phyloP scores from a whole-genome alignment of 2,797 vertebrate genomes.

The Rhinichthys osculus region DNA sequence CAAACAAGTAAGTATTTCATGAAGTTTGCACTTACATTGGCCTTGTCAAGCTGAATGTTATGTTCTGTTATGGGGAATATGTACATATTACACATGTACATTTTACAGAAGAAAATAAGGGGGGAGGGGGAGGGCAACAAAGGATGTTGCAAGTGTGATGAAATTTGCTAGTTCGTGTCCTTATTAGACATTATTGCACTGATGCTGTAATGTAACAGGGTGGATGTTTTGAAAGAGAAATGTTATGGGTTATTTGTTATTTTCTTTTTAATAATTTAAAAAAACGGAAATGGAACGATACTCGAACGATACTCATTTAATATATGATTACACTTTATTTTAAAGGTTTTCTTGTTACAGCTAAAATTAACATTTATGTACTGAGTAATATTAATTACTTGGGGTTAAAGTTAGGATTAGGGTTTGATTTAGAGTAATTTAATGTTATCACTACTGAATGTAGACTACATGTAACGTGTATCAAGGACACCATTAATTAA shows the following conservation, averaged over 20 bases:
- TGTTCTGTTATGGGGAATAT: neutral
- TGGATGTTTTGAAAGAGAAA: neutral
- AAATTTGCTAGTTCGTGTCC: neutral
- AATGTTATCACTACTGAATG: neutral
- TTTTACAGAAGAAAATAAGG: neutral
- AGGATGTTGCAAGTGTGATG: neutral
- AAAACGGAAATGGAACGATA: too few species aligned
- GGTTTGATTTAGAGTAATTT: neutral
- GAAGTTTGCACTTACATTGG: neutral
- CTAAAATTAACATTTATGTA: neutral
- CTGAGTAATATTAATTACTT: neutral
- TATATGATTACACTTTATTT: neutral
- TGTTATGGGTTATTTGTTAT: too few species aligned
- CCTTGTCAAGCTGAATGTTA: neutral
- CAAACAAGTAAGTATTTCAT: neutral
- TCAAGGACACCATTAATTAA: neutral
- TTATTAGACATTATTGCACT: neutral
- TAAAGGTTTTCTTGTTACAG: neutral
- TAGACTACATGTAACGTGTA: neutral
- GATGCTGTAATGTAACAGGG: neutral
- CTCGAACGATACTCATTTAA: too few species aligned
- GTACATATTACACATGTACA: neutral
- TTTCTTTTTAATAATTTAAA: too few species aligned
- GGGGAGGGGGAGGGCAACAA: too few species aligned
- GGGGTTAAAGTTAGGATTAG: neutral